Evolutionary conservation across 1,140 invertebrate species (phyloP), one percentile per base, ranked within the genome.

Genomic region (Drosophila tani): DNA sequence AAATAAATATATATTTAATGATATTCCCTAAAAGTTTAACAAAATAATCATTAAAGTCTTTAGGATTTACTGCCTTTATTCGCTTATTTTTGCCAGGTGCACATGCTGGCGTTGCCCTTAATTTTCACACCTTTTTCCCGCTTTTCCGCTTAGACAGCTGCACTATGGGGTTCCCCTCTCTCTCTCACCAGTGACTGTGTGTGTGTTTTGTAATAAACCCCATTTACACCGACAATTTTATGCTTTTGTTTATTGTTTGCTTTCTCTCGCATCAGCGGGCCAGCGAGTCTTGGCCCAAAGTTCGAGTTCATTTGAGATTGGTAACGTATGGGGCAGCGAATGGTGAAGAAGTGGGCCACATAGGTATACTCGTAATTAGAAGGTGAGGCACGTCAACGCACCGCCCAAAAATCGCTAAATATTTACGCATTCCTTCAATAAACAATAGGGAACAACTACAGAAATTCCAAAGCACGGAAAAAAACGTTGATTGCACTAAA

Each of bases 301-400:
- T 53, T 63, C 41, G 77, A 80, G 81, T 87, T 88, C 76, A 80
- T 87, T 88, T 71, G 65, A 81, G 87, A 84, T 84, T 87, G 78
- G 85, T 84, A 88, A 71, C 71, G 55, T 41, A 67, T 43, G 47
- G 29, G 67, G 67, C 77, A 38, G 47, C 62, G 59, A n/a, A 32
- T 43, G 49, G 21, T 14, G 17, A 43, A 70, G 35, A 79, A 78
- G 43, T 71, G 66, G 75, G 75, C 38, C 76, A 71, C 59, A 59
- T 62, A 60, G 29, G 7, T 14, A 12, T 6, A 21, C 47, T 0
- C 35, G 35, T 35, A 79, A 62, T 78, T 79, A 38, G 66, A 46
- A 62, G 56, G 82, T 85, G 65, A 63, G 79, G 78, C 82, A 85
- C 64, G 81, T 81, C 59, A 77, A 27, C 32, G 32, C 75, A 63